Base-by-base conservation (phyloP, 2,888 invertebrate genomes). In the Spialia ferax region DNA sequence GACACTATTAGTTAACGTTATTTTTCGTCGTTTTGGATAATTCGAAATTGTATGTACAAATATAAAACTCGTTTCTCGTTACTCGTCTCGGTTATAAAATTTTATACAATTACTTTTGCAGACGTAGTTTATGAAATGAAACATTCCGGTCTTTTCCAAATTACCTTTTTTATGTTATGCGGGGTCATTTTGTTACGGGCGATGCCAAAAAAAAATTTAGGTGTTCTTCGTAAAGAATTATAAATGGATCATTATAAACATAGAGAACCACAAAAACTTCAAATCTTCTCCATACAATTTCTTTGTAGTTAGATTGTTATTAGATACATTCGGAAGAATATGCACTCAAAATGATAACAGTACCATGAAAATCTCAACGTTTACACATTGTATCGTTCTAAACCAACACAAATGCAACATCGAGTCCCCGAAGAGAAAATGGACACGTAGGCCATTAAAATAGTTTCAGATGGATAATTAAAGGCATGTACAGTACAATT, bases 401-500 rank as follows among this genome's bases (percentile, higher is more conserved):
- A 11, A 22, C 20, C 10, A 48, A 10, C 10, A 48, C 42, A 42
- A 61, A 29, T 61, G 48, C 48, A 50, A 32, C 48, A 48, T 48
- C n/a, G 23, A 29, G 1, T 62, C 35, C 23, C 62, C 8, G 11
- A 20, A 38, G 62, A 20, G 52, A 22, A 38, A 62, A n/a, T n/a
- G 62, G 52, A 52, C 52, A 62, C 50, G 62, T 20, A 13, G 15
- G 11, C 50, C 55, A 63, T 63, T 63, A 63, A 45, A 63, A 45
- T 56, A 56, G 55, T 29, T 56, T 56, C 56, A 35, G 23, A 62
- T 61, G 61, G 50, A 62, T 52, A 62, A 62, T 62, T 62, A 62
- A 52, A 52, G 48, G 55, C 45, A 48, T 45, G 45, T 63, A 63
- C 32, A 38, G 38, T 38, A 38, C 63, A 63, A 55, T 63, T 56